phyloP scores from a whole-genome alignment of 1,140 invertebrate species.

The Heterodera schachtii region DNA sequence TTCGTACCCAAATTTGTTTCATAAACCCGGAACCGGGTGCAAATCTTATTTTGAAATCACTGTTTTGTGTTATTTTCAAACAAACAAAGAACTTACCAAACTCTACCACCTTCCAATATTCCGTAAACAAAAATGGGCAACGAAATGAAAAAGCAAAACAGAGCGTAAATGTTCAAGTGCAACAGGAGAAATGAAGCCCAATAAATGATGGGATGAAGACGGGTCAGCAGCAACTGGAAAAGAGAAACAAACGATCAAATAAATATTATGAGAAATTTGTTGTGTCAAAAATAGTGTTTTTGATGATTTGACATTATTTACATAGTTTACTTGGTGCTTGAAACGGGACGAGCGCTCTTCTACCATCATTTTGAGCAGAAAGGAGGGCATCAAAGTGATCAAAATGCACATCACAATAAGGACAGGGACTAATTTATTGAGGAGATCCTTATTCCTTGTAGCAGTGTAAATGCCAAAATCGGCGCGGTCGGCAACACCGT shows the following conservation, averaged over 20 bases:
- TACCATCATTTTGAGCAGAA: conserved; percentile 45
- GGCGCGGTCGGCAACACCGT: conserved; percentile 18
- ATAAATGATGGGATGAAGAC: conserved; percentile 42
- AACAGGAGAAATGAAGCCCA: conserved; percentile 46
- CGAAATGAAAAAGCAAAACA: conserved; percentile 41
- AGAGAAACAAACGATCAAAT: not conserved
- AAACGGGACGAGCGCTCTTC: conserved; percentile 39
- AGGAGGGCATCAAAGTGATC: conserved; percentile 38
- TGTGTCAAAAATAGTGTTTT: too few relatives aligned
- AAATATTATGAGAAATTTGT: too few relatives aligned
- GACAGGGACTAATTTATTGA: not conserved
- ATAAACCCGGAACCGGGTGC: too few relatives aligned
- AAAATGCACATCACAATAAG: conserved; percentile 34
- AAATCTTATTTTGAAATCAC: too few relatives aligned
- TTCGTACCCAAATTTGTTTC: too few relatives aligned
- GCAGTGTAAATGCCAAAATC: too few relatives aligned
- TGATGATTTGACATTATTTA: too few relatives aligned
- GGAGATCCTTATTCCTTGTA: too few relatives aligned
- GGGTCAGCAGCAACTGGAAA: conserved; percentile 41
- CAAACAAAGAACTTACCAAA: conserved; percentile 10
- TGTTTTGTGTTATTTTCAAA: too few relatives aligned
- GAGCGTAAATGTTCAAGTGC: conserved; percentile 41
- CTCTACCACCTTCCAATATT: conserved; percentile 25
- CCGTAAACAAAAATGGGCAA: conserved; percentile 40
- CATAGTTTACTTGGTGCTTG: conserved; percentile 40